Conservation (phyloP, 2,888 invertebrate genomes). For the Agrochola litura region DNA sequence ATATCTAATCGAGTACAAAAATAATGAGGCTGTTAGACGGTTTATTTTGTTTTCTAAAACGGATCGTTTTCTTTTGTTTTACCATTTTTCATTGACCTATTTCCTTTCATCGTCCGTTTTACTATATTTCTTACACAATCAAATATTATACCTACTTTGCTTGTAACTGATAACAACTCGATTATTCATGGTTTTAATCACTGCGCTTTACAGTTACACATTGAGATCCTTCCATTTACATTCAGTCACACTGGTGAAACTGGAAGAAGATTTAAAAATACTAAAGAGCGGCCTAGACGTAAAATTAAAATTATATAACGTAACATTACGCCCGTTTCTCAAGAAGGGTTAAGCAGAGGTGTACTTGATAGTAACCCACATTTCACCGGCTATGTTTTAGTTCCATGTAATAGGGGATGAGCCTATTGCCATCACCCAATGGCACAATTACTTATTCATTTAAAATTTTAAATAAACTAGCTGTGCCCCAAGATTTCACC, state of each 20-base stretch:
- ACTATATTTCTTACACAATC: not conserved
- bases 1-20: conserved; percentile 60
- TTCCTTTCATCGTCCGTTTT: conserved; percentile 5
- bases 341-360: not conserved
- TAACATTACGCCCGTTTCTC: not conserved
- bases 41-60: conserved; percentile 43
- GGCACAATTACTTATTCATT: not conserved
- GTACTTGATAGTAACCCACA: not conserved
- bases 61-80: conserved; percentile 25
- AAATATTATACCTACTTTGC: not conserved
- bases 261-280: no score
- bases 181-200: not conserved
- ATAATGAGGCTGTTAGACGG: conserved; percentile 56
- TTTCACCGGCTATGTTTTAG: no score
- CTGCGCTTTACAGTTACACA: not conserved
- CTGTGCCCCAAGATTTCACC: no score
- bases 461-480: no score
- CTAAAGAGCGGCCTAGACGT: not conserved
- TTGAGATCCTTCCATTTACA: not conserved
- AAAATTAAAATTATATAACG: not conserved
- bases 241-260: no score
- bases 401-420: not conserved
- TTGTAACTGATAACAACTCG: not conserved
- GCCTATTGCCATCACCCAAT: not conserved
- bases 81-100: not conserved